Evolutionary conservation across 2,113 vertebrate species (phyloP).

Genomic region (Panthera uncia): DNA sequence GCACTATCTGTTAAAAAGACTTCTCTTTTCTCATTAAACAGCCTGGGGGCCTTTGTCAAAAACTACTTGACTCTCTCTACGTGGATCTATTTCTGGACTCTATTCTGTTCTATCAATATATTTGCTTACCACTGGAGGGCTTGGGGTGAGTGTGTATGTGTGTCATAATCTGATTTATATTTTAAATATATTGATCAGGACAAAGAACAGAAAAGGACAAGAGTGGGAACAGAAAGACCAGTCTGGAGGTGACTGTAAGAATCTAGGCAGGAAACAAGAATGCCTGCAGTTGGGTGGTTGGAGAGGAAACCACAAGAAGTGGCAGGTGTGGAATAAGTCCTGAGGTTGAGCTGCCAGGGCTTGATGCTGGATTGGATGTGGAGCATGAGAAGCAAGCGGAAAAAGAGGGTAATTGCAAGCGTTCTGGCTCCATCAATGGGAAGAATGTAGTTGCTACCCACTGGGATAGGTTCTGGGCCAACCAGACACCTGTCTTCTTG

Average conservation of each 20-base stretch:
- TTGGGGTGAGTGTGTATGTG: neutral
- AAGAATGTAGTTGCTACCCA: neutral
- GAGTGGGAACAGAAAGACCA: neutral
- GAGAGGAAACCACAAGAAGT: rapidly evolving
- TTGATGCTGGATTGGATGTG: neutral
- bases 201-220: rapidly evolving
- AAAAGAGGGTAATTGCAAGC: too few species aligned
- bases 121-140: neutral
- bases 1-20: slow-evolving; percentile 12
- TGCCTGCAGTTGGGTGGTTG: neutral
- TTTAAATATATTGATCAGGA: neutral
- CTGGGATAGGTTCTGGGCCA: neutral
- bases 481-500: neutral
- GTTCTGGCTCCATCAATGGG: neutral
- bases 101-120: neutral
- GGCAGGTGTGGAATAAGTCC: neutral
- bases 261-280: neutral
- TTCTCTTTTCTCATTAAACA: neutral
- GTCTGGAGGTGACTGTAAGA: neutral
- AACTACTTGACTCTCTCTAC: neutral
- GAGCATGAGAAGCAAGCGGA: neutral
- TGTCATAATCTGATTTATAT: neutral
- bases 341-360: neutral
- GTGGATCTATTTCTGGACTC: slow-evolving; percentile 15
- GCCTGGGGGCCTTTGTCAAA: neutral